A percentile compares a stretch with the other conserved stretches of the same genome.
Evolutionary conservation across 2,797 vertebrate genomes (phyloP).

Genomic region (Distichodus sexfasciatus): DNA sequence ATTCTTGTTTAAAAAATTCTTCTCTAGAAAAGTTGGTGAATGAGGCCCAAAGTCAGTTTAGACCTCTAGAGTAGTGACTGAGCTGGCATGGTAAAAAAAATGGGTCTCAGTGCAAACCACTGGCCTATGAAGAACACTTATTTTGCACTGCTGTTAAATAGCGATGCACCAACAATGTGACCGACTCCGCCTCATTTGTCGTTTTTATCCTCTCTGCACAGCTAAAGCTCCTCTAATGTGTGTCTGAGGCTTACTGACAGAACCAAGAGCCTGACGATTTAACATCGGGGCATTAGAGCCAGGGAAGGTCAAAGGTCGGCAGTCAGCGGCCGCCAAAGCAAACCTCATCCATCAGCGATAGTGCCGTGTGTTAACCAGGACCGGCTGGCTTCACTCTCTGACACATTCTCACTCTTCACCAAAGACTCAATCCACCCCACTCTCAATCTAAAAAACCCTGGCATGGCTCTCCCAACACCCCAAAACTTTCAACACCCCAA

Average conservation of each 20-base stretch:
- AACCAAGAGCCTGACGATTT: background rate
- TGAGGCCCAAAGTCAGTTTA: no score
- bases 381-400: conserved; percentile 15
- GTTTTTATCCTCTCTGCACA: no score
- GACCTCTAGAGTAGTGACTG: no score
- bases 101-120: no score
- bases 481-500: background rate
- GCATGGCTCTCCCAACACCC: background rate
- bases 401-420: conserved; percentile 9
- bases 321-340: conserved; percentile 4
- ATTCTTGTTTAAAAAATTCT: no score
- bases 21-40: no score
- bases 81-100: no score
- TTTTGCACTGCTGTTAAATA: no score
- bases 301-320: conserved; percentile 22
- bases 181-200: no score
- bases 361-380: background rate
- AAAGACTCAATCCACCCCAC: background rate
- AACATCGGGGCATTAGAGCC: background rate
- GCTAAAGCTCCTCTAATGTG: no score
- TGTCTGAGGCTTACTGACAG: background rate
- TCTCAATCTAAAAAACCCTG: background rate
- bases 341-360: conserved; percentile 29
- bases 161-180: no score
- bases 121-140: no score